Evolutionary conservation across 2,797 vertebrate species (phyloP).

Genomic region (Iguana delicatissima): DNA sequence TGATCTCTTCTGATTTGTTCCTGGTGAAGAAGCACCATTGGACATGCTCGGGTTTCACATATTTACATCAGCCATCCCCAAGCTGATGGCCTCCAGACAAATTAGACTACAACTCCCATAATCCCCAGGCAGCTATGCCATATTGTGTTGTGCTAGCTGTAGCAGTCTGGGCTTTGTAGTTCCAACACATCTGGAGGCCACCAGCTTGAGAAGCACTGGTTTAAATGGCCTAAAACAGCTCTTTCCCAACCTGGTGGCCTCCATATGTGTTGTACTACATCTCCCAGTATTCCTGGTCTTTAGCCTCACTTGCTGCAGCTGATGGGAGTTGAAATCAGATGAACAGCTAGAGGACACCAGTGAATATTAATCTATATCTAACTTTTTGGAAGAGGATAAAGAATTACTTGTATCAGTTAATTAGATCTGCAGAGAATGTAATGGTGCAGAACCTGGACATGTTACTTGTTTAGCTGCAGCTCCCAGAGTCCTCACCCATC

Average conservation of each 20-base stretch:
- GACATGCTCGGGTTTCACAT: constrained; percentile 25
- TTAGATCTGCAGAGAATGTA: constrained; percentile 30
- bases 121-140: neutral
- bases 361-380: neutral
- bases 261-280: neutral
- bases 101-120: neutral
- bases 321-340: no score
- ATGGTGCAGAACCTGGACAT: constrained; percentile 19
- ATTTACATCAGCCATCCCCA: no score
- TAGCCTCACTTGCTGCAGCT: no score
- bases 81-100: constrained; percentile 7
- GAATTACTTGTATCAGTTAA: constrained; percentile 18
- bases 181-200: neutral
- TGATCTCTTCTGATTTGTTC: constrained; percentile 46
- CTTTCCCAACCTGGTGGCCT: no score
- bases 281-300: neutral
- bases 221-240: no score
- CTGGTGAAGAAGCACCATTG: neutral
- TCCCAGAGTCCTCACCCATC: no score
- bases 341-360: neutral
- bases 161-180: neutral
- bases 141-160: neutral
- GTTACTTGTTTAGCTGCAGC: neutral
- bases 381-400: constrained; percentile 11
- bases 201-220: no score